Evolutionary conservation across 2,888 invertebrate species (phyloP).

Genomic region (Chelonus formosanus): DNA sequence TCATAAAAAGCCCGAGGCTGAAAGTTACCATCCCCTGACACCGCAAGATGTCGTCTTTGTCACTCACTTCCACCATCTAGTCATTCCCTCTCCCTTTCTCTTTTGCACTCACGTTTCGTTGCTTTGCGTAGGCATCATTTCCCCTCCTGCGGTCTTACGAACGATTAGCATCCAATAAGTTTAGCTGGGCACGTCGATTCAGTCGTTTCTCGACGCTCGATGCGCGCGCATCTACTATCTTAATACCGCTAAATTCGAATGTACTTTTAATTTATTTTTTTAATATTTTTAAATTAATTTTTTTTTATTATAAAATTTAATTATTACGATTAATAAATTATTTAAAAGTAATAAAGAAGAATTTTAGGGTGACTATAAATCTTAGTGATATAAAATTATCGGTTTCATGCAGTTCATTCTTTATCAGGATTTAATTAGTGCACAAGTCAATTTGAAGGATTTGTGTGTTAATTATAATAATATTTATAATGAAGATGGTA

Average conservation of each 20-base stretch:
- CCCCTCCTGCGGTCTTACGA: slow-evolving; percentile 28
- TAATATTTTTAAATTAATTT: slow-evolving; percentile 5
- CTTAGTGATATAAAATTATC: neutral
- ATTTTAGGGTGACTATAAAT: neutral
- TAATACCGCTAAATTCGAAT: slow-evolving; percentile 22
- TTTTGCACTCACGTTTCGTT: slow-evolving; percentile 16
- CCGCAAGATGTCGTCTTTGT: slow-evolving; percentile 59
- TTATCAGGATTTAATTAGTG: slow-evolving; percentile 6
- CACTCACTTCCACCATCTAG: slow-evolving; percentile 36
- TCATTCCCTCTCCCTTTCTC: slow-evolving; percentile 36
- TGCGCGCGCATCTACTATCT: slow-evolving; percentile 44
- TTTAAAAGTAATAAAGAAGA: too few species aligned
- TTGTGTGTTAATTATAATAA: neutral
- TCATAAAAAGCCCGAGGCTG: slow-evolving; percentile 63
- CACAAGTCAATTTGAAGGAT: neutral
- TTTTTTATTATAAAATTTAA: too few species aligned
- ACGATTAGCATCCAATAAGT: slow-evolving; percentile 28
- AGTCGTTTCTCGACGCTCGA: slow-evolving; percentile 55
- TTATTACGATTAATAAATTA: too few species aligned
- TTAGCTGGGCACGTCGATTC: slow-evolving; percentile 48
- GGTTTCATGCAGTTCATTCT: slow-evolving; percentile 4
- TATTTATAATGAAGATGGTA: slow-evolving; percentile 3
- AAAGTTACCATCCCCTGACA: slow-evolving; percentile 44
- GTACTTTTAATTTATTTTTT: neutral
- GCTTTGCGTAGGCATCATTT: slow-evolving; percentile 25